These are phyloP conservation scores for Prionailurus viverrinus DNA, from an alignment of 2,113 vertebrate genomes.

Conservation along the genomic window DNA sequence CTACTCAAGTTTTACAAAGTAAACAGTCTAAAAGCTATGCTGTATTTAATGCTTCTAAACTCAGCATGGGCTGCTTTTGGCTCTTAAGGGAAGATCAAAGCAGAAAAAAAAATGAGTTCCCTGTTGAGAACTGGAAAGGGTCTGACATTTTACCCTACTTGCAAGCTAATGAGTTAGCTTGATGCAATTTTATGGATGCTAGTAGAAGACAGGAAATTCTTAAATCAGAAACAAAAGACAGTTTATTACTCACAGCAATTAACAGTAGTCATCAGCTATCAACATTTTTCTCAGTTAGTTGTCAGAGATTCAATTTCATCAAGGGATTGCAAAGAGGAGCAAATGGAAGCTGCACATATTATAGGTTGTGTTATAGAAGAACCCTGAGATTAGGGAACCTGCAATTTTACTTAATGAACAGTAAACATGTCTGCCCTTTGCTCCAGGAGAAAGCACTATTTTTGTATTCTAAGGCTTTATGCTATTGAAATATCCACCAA, in stretches of 20 bases:
- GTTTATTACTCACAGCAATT: background rate
- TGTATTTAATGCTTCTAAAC: background rate
- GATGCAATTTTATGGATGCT: background rate
- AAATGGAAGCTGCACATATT: background rate
- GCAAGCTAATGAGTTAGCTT: background rate
- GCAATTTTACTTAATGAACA: background rate
- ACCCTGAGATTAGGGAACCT: background rate
- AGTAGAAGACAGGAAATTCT: background rate
- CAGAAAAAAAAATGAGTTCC: background rate
- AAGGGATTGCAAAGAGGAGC: background rate
- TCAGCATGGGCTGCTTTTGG: background rate
- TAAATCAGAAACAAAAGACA: background rate
- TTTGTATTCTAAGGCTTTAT: background rate
- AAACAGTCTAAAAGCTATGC: background rate
- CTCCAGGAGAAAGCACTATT: background rate
- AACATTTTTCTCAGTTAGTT: background rate
- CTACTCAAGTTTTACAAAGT: background rate
- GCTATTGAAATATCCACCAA: background rate
- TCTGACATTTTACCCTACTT: background rate
- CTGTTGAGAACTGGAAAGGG: background rate
- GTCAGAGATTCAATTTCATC: background rate
- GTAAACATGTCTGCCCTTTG: background rate
- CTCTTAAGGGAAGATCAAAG: background rate
- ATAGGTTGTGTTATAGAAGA: background rate
- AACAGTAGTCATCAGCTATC: background rate